Evolutionary conservation across 2,888 invertebrate species (phyloP).

Genomic region (Parnassius apollo): DNA sequence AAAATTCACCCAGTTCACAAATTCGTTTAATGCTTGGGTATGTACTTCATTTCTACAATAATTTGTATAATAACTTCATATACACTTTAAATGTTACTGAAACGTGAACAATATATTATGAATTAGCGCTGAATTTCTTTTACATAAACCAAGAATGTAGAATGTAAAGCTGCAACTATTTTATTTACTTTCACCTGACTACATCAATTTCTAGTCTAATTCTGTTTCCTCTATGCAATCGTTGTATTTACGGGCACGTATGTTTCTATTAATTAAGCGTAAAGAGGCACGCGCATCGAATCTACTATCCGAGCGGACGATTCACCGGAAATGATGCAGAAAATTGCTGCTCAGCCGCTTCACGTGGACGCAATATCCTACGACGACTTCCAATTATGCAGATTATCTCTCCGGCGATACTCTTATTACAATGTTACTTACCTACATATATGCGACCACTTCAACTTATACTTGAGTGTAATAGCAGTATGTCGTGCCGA

Average conservation of each 20-base stretch:
- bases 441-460: conserved; percentile 22
- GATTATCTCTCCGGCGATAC: conserved; percentile 68
- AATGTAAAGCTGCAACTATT: no score
- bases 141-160: no score
- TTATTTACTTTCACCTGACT: no score
- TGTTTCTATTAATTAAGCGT: conserved; percentile 60
- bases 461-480: conserved; percentile 18
- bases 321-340: conserved; percentile 77
- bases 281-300: conserved; percentile 52
- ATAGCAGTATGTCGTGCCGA: conserved; percentile 14
- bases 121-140: no score
- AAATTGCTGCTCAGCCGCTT: conserved; percentile 76
- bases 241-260: conserved; percentile 32
- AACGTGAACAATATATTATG: background rate
- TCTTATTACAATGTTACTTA: conserved; percentile 55
- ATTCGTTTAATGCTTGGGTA: background rate
- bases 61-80: no score
- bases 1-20: conserved; percentile 2
- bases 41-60: conserved; percentile 1
- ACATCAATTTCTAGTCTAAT: background rate
- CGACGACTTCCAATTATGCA: conserved; percentile 78
- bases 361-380: conserved; percentile 78
- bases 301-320: conserved; percentile 60
- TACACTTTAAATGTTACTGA: conserved; percentile 12
- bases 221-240: background rate